phyloP scores from a whole-genome alignment of 2,888 invertebrate genomes.

The Ennomos fuscantarius region DNA sequence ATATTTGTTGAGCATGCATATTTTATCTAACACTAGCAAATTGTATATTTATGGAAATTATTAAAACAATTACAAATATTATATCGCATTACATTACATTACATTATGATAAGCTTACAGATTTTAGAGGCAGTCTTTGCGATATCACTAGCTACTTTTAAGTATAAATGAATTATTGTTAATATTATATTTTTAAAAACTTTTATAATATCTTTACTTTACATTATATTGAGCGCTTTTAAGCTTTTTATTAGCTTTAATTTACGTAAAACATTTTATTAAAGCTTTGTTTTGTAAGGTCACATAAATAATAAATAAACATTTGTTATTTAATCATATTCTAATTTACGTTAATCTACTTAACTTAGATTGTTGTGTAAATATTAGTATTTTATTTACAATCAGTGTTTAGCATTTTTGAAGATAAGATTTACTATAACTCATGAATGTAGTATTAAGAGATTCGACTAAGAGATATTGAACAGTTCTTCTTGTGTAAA shows the following conservation, averaged over 20 bases:
- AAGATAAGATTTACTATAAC: conserved; percentile 51
- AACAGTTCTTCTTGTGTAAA: conserved; percentile 76
- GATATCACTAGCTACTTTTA: conserved; percentile 51
- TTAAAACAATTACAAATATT: conserved; percentile 25
- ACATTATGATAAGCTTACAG: conserved; percentile 26
- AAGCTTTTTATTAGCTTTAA: conserved; percentile 56
- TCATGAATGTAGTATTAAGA: conserved; percentile 65
- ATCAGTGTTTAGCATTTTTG: conserved; percentile 63
- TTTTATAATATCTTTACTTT: neutral
- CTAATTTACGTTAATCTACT: conserved; percentile 70
- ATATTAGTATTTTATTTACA: conserved; percentile 73
- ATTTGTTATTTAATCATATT: conserved; percentile 68
- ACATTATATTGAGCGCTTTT: conserved; percentile 43
- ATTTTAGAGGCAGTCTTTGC: conserved; percentile 42
- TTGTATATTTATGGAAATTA: conserved; percentile 10
- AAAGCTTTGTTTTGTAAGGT: conserved; percentile 51
- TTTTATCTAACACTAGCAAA: conserved; percentile 17
- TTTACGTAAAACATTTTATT: conserved; percentile 50
- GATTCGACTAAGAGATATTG: conserved; percentile 67
- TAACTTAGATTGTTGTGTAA: conserved; percentile 77
- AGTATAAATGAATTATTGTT: conserved; percentile 41
- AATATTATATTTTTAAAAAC: conserved; percentile 31
- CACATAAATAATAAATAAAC: conserved; percentile 55
- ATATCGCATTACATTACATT: conserved; percentile 19
- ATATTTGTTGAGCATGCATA: conserved; percentile 28